Evolutionary conservation across 2,888 invertebrate species (phyloP).

Genomic region (Iphiclides podalirius): DNA sequence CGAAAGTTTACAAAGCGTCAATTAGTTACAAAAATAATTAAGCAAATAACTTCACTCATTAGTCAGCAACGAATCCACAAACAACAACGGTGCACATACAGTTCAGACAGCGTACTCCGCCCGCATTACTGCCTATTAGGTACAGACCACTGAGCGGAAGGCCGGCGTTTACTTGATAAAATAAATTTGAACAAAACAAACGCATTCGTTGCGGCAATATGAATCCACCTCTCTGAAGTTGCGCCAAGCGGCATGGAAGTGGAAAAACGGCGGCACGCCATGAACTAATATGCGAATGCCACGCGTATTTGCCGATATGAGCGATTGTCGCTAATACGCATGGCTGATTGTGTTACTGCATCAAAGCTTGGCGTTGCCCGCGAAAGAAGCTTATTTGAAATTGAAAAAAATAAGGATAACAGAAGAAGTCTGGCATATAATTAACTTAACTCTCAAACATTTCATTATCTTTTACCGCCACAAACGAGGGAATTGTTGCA

Average conservation of each 20-base stretch:
- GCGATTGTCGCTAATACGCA: conserved; percentile 38
- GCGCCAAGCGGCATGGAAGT: conserved; percentile 73
- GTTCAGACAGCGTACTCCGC: conserved; percentile 36
- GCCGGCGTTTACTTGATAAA: conserved; percentile 77
- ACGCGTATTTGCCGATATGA: conserved; percentile 57
- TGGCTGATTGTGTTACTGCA: conserved; percentile 21
- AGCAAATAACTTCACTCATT: conserved; percentile 69
- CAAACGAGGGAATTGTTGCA: too few species aligned
- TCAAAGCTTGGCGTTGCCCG: too few species aligned
- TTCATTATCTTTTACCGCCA: too few species aligned
- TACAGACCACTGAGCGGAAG: conserved; percentile 65
- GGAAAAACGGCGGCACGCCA: conserved; percentile 65
- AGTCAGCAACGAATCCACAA: conserved; percentile 53
- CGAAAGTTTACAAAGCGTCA: conserved; percentile 46
- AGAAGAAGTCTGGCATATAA: too few species aligned
- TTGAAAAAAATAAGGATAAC: too few species aligned
- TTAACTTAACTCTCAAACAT: too few species aligned
- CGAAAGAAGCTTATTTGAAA: too few species aligned
- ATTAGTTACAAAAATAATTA: conserved; percentile 59
- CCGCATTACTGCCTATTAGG: conserved; percentile 68
- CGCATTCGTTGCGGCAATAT: conserved; percentile 73
- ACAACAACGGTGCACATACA: conserved; percentile 37
- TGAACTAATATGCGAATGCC: conserved; percentile 73
- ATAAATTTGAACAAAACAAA: conserved; percentile 79
- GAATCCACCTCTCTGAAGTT: conserved; percentile 74